Evolutionary conservation across 2,888 invertebrate species (phyloP).

Genomic region (Anticlea derivata): DNA sequence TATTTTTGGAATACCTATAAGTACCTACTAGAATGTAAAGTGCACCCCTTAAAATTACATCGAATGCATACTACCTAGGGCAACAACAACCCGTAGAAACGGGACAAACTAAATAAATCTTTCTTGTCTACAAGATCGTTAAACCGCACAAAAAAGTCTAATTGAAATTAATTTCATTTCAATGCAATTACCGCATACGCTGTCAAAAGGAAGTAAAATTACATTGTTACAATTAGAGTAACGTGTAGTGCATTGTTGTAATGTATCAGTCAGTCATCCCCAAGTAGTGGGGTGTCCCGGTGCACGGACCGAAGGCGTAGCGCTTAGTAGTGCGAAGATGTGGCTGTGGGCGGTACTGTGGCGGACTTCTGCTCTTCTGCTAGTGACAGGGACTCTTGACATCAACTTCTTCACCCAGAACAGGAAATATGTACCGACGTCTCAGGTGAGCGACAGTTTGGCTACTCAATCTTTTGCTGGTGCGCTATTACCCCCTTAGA

Average conservation of each 20-base stretch:
- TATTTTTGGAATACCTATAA: constrained; percentile 1
- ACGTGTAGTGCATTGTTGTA: not conserved
- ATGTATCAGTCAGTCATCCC: constrained; percentile 3
- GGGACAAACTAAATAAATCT: not conserved
- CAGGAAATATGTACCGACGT: constrained; percentile 41
- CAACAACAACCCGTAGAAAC: too few species aligned
- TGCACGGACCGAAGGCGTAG: constrained; percentile 15
- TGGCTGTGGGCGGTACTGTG: constrained; percentile 62
- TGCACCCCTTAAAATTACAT: too few species aligned
- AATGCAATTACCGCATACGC: constrained; percentile 17
- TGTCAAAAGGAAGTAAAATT: constrained; percentile 23
- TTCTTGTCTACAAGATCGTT: constrained; percentile 8
- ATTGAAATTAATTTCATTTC: constrained; percentile 6
- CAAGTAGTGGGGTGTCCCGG: constrained; percentile 17
- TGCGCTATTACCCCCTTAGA: not conserved
- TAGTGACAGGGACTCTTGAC: constrained; percentile 54
- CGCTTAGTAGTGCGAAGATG: constrained; percentile 57
- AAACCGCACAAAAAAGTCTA: constrained; percentile 4
- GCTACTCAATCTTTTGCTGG: not conserved
- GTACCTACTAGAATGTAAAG: too few species aligned
- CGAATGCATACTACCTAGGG: too few species aligned
- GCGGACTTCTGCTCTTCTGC: constrained; percentile 45
- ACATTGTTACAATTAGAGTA: constrained; percentile 9
- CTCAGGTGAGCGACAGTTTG: constrained; percentile 43
- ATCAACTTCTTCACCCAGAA: constrained; percentile 50